Evolutionary conservation across 2,888 invertebrate genomes (phyloP).

Genomic region (Pheosia tremula): DNA sequence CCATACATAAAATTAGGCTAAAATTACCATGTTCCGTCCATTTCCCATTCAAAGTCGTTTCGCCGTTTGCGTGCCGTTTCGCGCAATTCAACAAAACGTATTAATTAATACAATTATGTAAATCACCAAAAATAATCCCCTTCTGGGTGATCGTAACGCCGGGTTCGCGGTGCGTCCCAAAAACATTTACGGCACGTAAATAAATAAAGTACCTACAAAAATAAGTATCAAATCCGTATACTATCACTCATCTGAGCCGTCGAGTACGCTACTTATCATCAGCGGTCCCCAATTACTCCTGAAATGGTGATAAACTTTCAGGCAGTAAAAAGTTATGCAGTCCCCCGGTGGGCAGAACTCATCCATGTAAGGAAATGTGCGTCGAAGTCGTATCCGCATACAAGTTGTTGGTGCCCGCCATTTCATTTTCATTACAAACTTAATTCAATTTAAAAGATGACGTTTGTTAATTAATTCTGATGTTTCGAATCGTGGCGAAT

Average conservation of each 20-base stretch:
- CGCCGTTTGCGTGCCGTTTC: not conserved
- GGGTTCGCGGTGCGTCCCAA: slow-evolving; percentile 23
- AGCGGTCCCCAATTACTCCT: slow-evolving; percentile 18
- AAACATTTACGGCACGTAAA: slow-evolving; percentile 26
- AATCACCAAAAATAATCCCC: slow-evolving; percentile 22
- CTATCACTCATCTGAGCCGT: slow-evolving; percentile 24
- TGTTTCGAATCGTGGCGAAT: no score
- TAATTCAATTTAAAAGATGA: slow-evolving; percentile 3
- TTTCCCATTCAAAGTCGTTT: slow-evolving; percentile 8
- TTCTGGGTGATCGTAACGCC: slow-evolving; percentile 19
- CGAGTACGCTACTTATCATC: slow-evolving; percentile 23
- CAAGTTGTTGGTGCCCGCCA: slow-evolving; percentile 10
- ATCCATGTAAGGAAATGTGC: slow-evolving; percentile 17
- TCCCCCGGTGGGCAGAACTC: slow-evolving; percentile 16
- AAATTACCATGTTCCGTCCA: slow-evolving; percentile 6
- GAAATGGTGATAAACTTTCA: slow-evolving; percentile 26
- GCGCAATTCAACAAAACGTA: slow-evolving; percentile 7
- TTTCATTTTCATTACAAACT: slow-evolving; percentile 30
- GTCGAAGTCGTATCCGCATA: slow-evolving; percentile 10
- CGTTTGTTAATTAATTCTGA: not conserved
- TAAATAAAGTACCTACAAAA: slow-evolving; percentile 14
- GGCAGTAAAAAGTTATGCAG: slow-evolving; percentile 31
- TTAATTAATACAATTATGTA: slow-evolving; percentile 28
- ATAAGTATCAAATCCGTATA: slow-evolving; percentile 14
- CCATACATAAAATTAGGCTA: slow-evolving; percentile 2